Evolutionary conservation across 2,888 invertebrate species (phyloP), one percentile per base, ranked within the genome.

Genomic region (Chrysolina americana): DNA sequence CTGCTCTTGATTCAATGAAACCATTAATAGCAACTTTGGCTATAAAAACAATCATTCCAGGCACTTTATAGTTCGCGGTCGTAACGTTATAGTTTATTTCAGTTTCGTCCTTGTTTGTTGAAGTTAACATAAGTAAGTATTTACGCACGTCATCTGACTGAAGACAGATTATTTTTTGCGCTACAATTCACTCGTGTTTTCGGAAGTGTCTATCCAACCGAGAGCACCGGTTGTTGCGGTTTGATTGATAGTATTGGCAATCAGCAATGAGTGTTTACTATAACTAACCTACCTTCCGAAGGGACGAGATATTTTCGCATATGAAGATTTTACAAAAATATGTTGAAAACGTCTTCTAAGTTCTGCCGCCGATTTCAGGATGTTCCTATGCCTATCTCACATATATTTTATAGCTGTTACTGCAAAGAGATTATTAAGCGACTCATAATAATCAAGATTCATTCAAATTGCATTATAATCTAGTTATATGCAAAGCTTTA

Each of bases 31-130:
- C 59, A 36, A 28, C 15, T 17, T 36, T 10, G 15, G 13, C 36
- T 28, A 59, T 59, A 59, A 59, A 59, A 59, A 59, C 59, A 59
- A 59, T 59, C 59, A 59, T 28, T 59, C 23, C n/a, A 36, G 19
- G 36, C 59, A 28, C 59, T 59, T n/a, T n/a, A 59, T 15, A 59
- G 28, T 59, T 36, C 59, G 23, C 23, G 36, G n/a, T 28, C 59
- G 59, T n/a, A 59, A 59, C 28, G 36, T n/a, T 23, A 28, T 28
- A 59, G 59, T 59, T 59, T 59, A 59, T 59, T 59, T 59, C 36
- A 2, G 59, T 36, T 59, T 28, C 59, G 15, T 8, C 36, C 28
- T 59, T 59, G 59, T 59, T 59, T 59, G 59, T 59, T 59, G 59
- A 59, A 59, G 23, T 59, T n/a, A 59, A 59, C 59, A n/a, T 59